A percentile compares a stretch with the other conserved stretches of the same genome.
Evolutionary conservation across 2,113 vertebrate species (phyloP).

Genomic region (Anser cygnoides): DNA sequence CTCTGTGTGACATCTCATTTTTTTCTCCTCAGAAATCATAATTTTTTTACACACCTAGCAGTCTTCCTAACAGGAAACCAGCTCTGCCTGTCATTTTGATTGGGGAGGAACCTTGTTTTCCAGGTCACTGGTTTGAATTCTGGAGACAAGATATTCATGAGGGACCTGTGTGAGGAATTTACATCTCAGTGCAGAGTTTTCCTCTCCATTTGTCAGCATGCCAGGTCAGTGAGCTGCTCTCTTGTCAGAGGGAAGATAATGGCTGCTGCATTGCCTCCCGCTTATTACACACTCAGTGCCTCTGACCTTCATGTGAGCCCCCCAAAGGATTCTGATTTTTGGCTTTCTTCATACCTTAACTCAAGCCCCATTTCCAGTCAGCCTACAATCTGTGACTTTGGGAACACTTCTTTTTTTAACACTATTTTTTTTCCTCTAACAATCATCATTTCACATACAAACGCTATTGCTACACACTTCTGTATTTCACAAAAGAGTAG

Average conservation of each 20-base stretch:
- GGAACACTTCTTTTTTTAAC: neutral
- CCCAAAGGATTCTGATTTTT: slow-evolving; percentile 78
- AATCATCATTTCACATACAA: neutral
- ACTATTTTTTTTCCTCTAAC: neutral
- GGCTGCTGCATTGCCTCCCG: slow-evolving; percentile 80
- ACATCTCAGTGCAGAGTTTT: slow-evolving; percentile 90
- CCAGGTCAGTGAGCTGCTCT: slow-evolving; percentile 90
- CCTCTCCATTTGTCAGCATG: slow-evolving; percentile 95
- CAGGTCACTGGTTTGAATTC: slow-evolving; percentile 88
- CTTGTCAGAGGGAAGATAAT: slow-evolving; percentile 88
- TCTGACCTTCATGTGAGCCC: slow-evolving; percentile 89
- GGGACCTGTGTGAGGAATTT: slow-evolving; percentile 86
- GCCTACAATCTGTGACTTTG: slow-evolving; percentile 15
- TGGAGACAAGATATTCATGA: slow-evolving; percentile 86
- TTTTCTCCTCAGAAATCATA: slow-evolving; percentile 87
- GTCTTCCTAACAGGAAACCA: slow-evolving; percentile 82
- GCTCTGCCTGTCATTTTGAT: slow-evolving; percentile 88
- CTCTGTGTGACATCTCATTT: slow-evolving; percentile 88
- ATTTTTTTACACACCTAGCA: slow-evolving; percentile 91
- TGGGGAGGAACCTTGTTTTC: slow-evolving; percentile 85
- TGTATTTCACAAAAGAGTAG: neutral
- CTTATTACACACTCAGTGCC: slow-evolving; percentile 90
- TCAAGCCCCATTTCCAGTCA: slow-evolving; percentile 15
- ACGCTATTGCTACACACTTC: neutral
- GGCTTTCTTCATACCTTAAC: slow-evolving; percentile 59